A percentile compares a stretch with the other conserved stretches of the same genome.
These are phyloP conservation scores for Drosophila paulistorum DNA, from an alignment of 1,140 invertebrate species.

Conservation along the genomic window DNA sequence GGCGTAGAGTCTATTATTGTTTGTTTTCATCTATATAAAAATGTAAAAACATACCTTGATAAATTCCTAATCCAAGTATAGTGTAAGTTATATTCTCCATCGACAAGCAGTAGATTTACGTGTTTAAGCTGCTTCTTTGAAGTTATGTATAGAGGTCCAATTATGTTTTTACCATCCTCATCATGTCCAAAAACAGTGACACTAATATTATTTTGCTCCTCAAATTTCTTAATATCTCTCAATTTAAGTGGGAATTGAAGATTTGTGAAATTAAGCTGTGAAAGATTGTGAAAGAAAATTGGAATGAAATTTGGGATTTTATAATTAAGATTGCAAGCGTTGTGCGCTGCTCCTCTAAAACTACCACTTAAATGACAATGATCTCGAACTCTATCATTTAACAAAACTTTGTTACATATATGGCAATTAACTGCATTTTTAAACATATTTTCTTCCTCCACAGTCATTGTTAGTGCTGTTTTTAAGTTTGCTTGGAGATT, in stretches of 20 bases:
- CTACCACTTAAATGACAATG: too few relatives aligned
- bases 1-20: background rate
- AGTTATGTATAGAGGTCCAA: conserved; percentile 3
- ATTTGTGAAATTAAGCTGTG: background rate
- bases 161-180: background rate
- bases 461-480: too few relatives aligned
- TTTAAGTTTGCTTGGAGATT: too few relatives aligned
- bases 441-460: too few relatives aligned
- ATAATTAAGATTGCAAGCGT: too few relatives aligned
- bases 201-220: background rate
- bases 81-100: background rate
- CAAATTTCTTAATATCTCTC: background rate
- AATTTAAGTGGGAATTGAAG: too few relatives aligned
- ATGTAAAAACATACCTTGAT: background rate
- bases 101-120: background rate
- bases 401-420: too few relatives aligned
- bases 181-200: background rate
- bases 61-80: conserved; percentile 5
- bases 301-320: too few relatives aligned
- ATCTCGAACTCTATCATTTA: too few relatives aligned
- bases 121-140: background rate
- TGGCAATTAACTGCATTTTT: too few relatives aligned
- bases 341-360: too few relatives aligned
- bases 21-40: background rate
- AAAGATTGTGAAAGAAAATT: too few relatives aligned